Conservation (phyloP, 2,797 vertebrate genomes). For the Petrocephalus sullivani region DNA sequence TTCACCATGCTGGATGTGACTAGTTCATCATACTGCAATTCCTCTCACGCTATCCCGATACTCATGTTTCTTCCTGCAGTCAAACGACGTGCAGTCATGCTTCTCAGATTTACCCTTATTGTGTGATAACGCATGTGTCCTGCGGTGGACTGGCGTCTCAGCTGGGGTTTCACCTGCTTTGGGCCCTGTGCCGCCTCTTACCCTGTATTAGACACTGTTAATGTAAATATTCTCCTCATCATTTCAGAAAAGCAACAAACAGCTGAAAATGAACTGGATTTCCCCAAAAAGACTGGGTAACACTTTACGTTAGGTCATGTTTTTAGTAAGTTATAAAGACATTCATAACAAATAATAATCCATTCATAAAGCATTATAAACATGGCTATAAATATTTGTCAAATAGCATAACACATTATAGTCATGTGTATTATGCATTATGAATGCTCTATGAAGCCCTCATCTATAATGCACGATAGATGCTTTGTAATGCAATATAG, state of each 20-base stretch:
- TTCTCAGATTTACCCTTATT: neutral
- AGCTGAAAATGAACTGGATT: neutral
- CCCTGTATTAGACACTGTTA: neutral
- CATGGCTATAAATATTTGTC: too few relatives aligned
- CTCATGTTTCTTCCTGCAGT: neutral
- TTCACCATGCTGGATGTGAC: neutral
- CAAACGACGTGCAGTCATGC: neutral
- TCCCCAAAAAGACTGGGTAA: neutral
- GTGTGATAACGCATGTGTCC: neutral
- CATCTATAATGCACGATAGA: too few relatives aligned
- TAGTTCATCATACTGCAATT: neutral
- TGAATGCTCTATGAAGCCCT: too few relatives aligned
- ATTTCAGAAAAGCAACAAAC: neutral
- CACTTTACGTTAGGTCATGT: too few relatives aligned
- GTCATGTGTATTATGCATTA: too few relatives aligned
- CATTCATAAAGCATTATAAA: too few relatives aligned
- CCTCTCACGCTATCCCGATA: neutral
- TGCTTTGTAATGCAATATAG: too few relatives aligned
- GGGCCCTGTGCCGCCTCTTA: neutral
- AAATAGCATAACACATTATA: too few relatives aligned
- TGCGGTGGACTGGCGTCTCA: neutral
- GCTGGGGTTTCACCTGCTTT: neutral
- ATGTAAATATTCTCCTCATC: neutral
- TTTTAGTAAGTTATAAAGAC: too few relatives aligned
- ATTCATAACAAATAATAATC: too few relatives aligned